These are phyloP conservation scores for Tanypteryx hageni DNA, from an alignment of 2,888 invertebrate genomes.

Conservation along the genomic window DNA sequence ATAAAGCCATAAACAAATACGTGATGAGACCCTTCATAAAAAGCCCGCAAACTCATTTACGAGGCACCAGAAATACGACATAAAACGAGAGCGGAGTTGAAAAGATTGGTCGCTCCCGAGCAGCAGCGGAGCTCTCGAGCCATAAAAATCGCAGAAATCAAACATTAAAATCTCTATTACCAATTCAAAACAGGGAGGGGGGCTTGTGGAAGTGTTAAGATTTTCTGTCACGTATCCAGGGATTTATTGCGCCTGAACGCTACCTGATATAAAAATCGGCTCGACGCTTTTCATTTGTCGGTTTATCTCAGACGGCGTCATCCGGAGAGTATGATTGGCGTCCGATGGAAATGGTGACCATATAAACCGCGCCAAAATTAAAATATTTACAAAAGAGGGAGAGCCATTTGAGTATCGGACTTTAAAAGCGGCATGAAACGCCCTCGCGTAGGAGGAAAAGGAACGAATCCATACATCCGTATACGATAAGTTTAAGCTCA, in stretches of 20 bases:
- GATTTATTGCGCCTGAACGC: constrained; percentile 19
- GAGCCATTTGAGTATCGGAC: no score
- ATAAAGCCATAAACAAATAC: constrained; percentile 25
- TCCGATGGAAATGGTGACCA: background rate
- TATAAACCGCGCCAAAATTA: background rate
- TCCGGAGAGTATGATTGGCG: background rate
- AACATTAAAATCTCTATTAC: background rate
- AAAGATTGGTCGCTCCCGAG: background rate
- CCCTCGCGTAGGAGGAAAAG: background rate
- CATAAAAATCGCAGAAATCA: constrained; percentile 35
- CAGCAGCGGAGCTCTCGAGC: background rate
- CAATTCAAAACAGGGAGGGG: constrained; percentile 9
- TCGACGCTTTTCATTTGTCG: background rate
- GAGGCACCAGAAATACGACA: background rate
- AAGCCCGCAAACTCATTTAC: constrained; percentile 6
- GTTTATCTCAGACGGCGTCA: background rate
- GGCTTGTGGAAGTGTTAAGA: background rate
- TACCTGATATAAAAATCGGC: background rate
- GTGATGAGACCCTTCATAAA: constrained; percentile 29
- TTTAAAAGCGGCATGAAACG: background rate
- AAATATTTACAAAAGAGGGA: background rate
- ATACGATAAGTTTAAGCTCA: no score
- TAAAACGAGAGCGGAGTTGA: background rate
- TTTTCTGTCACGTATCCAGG: background rate
- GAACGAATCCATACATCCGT: background rate